Conservation (phyloP, 37 sponge, comb jelly and placozoan species). For the Spongilla lacustris region DNA sequence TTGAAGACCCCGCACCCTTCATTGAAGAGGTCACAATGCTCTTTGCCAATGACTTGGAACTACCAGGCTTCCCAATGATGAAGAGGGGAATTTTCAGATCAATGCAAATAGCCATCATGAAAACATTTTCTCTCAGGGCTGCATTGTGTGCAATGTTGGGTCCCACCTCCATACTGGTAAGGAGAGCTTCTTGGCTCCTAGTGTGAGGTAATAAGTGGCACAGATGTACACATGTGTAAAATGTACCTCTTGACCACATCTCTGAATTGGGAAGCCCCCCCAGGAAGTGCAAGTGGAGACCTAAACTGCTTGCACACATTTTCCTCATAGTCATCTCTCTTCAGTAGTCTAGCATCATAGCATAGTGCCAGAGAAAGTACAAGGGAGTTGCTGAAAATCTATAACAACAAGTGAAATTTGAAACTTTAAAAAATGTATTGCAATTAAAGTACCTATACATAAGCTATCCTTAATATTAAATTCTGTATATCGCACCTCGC, state of each 20-base stretch:
- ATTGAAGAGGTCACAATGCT: constrained; percentile 54
- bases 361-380: constrained; percentile 73
- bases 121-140: constrained; percentile 78
- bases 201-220: background rate
- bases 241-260: constrained; percentile 64
- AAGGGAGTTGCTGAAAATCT: constrained; percentile 32
- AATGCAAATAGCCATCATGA: constrained; percentile 84
- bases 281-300: constrained; percentile 35
- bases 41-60: constrained; percentile 80
- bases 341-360: constrained; percentile 76
- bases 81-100: constrained; percentile 77
- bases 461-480: too few species aligned
- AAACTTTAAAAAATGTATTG: too few species aligned
- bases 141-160: constrained; percentile 66
- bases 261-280: constrained; percentile 49
- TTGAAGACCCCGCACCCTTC: constrained; percentile 45
- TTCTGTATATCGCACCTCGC: too few species aligned
- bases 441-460: too few species aligned
- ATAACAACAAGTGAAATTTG: too few species aligned
- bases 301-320: constrained; percentile 26
- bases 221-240: background rate
- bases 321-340: constrained; percentile 65
- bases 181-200: constrained; percentile 61
- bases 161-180: constrained; percentile 65
- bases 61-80: constrained; percentile 79